Conservation (phyloP, 2,888 invertebrate species). For the Eupithecia exiguata region DNA sequence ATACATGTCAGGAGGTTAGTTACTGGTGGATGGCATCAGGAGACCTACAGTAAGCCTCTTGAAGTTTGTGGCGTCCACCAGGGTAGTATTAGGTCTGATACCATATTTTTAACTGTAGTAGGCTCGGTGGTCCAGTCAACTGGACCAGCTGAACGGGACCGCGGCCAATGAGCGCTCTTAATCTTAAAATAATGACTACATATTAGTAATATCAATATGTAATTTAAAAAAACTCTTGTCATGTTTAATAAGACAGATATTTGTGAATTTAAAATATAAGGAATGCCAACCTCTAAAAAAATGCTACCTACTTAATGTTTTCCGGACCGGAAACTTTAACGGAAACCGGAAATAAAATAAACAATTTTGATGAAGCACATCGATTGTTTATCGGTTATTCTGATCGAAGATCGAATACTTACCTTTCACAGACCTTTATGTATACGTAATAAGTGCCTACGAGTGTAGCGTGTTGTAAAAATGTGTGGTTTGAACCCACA, state of each 20-base stretch:
- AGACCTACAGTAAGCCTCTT: not conserved
- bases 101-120: not conserved
- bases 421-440: not conserved
- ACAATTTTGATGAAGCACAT: not conserved
- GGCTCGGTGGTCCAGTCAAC: not conserved
- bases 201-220: too few relatives aligned
- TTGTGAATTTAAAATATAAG: not conserved
- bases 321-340: not conserved
- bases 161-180: too few relatives aligned
- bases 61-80: not conserved
- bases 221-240: not conserved
- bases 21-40: not conserved
- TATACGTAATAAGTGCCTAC: not conserved
- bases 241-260: not conserved
- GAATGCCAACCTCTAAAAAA: not conserved
- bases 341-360: not conserved
- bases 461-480: not conserved
- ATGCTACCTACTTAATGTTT: not conserved
- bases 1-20: not conserved
- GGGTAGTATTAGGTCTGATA: not conserved
- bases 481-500: conserved; percentile 8
- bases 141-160: too few relatives aligned
- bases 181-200: not conserved
- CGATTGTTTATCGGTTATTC: not conserved
- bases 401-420: not conserved